A percentile compares a stretch with the other conserved stretches of the same genome.
phyloP scores from a whole-genome alignment of 2,888 invertebrate species.

The Galerucella nymphaeae region DNA sequence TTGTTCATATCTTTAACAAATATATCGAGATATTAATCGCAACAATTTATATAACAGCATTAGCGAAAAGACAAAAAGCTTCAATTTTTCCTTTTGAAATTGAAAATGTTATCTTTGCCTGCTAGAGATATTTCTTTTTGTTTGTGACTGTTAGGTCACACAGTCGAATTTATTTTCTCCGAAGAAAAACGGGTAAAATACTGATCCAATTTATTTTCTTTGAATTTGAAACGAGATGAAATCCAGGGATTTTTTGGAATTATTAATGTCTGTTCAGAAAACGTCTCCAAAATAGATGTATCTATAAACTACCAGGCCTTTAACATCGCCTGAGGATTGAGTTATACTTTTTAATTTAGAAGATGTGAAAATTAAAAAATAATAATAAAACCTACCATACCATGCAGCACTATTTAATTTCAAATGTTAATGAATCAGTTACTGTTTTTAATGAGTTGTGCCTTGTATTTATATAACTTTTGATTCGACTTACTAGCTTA shows the following conservation, averaged over 20 bases:
- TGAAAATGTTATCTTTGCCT: conserved; percentile 25
- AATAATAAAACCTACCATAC: no score
- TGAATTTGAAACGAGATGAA: conserved; percentile 8
- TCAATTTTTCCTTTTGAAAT: conserved; percentile 17
- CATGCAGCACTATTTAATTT: no score
- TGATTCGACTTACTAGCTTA: no score
- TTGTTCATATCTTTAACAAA: not conserved
- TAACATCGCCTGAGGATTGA: no score
- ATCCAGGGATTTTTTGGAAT: not conserved
- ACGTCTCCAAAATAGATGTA: not conserved
- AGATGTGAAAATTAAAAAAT: no score
- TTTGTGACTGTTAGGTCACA: conserved; percentile 11
- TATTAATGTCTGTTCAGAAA: not conserved
- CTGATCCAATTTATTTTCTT: conserved; percentile 25
- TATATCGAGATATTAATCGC: conserved; percentile 9
- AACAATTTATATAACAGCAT: conserved; percentile 4
- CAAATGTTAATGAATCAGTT: no score
- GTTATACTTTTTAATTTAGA: no score
- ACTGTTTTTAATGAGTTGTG: no score
- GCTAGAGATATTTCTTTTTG: conserved; percentile 7
- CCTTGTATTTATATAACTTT: no score
- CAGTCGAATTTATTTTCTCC: conserved; percentile 3
- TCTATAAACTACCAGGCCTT: no score
- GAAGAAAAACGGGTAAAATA: conserved; percentile 11
- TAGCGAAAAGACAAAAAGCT: conserved; percentile 11